These are phyloP conservation scores for Tetranychus cinnabarinus DNA, from an alignment of 1,140 invertebrate species.

Conservation along the genomic window DNA sequence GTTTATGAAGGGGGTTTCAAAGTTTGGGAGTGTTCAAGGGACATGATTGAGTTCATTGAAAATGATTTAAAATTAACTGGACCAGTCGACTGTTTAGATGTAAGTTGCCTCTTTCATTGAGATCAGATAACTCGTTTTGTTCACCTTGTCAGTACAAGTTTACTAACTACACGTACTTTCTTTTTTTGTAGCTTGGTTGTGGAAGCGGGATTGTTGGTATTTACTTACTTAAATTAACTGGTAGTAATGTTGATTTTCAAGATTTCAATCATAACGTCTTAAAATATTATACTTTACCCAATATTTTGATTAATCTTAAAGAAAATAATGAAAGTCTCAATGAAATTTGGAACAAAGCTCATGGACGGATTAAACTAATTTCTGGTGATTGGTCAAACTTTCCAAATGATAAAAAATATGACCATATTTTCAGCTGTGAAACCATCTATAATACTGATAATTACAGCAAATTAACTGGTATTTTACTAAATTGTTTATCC, in stretches of 20 bases:
- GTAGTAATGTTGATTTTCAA: conserved; percentile 4
- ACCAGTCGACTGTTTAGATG: conserved; percentile 2
- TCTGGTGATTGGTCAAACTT: conserved; percentile 5
- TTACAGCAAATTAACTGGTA: conserved; percentile 41
- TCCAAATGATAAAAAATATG: conserved; percentile 29
- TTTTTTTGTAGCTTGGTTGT: conserved; percentile 5
- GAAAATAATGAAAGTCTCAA: neutral
- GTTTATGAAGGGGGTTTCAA: conserved; percentile 11
- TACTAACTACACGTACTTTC: neutral
- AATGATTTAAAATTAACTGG: neutral
- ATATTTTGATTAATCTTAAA: conserved; percentile 1
- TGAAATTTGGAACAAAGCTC: neutral
- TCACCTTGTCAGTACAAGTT: neutral
- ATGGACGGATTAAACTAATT: neutral
- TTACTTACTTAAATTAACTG: neutral
- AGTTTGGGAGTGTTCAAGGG: conserved; percentile 4
- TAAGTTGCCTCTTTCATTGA: neutral
- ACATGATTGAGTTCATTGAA: neutral
- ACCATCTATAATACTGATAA: conserved; percentile 66
- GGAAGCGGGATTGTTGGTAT: conserved; percentile 7
- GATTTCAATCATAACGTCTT: conserved; percentile 8
- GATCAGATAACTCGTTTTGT: neutral
- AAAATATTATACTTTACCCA: conserved; percentile 4
- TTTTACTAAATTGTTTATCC: conserved; percentile 39
- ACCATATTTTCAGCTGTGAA: conserved; percentile 63